Percentiles rank a stretch among this genome's conserved stretches.
Evolutionary conservation across 2,113 vertebrate species (phyloP).

Genomic region (Oplegnathus fasciatus): DNA sequence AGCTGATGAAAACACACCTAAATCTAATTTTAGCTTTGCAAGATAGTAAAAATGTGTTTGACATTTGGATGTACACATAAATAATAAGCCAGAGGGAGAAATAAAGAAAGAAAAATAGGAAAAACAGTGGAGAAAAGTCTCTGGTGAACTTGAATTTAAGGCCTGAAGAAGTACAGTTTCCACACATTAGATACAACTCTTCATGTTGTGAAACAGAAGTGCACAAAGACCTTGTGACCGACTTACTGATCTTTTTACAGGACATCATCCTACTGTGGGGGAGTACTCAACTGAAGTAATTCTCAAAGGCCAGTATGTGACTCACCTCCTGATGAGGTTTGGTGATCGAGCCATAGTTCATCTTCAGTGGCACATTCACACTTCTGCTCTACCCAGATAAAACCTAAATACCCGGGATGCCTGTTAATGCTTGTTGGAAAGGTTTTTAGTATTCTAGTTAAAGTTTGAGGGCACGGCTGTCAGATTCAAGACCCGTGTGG

Average conservation of each 20-base stretch:
- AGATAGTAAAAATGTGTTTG: neutral
- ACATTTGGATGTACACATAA: neutral
- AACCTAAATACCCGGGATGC: neutral
- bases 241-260: neutral
- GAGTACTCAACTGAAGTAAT: neutral
- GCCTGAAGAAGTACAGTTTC: neutral
- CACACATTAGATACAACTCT: neutral
- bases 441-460: slow-evolving; percentile 30
- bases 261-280: neutral
- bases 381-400: slow-evolving; percentile 45
- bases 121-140: neutral
- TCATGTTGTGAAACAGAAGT: neutral
- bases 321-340: slow-evolving; percentile 33
- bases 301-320: slow-evolving; percentile 13
- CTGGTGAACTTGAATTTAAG: neutral
- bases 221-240: neutral
- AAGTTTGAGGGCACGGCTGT: neutral
- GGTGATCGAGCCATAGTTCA: slow-evolving; percentile 31
- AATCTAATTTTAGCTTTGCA: neutral
- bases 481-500: neutral
- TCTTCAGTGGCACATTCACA: slow-evolving; percentile 34
- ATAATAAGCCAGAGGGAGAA: neutral
- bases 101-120: neutral
- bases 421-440: slow-evolving; percentile 41
- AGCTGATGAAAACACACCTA: neutral